Evolutionary conservation across 92 coral and sea anemone genomes (phyloP).

Genomic region (Zoanthus sansibaricus): DNA sequence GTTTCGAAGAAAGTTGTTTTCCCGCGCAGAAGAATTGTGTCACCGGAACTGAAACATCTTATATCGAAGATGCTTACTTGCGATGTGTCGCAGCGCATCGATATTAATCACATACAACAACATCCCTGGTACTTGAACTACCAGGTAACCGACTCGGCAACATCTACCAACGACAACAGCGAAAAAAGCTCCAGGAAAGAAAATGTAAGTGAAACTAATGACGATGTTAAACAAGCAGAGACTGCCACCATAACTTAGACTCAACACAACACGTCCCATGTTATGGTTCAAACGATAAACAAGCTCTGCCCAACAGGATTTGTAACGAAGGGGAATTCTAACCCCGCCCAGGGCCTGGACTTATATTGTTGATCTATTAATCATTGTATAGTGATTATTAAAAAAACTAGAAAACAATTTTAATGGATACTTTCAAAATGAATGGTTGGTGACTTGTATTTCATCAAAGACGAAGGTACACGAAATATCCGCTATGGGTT

Average conservation of each 20-base stretch:
- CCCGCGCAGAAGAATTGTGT: constrained; percentile 80
- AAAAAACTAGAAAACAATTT: too few species aligned
- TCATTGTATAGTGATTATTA: too few species aligned
- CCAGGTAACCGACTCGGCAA: constrained; percentile 47
- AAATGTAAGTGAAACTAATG: constrained; percentile 48
- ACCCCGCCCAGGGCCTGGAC: too few species aligned
- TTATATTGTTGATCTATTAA: too few species aligned
- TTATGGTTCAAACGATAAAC: too few species aligned
- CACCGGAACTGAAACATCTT: constrained; percentile 87
- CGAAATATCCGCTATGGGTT: too few species aligned
- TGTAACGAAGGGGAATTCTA: not conserved
- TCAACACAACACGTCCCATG: not conserved
- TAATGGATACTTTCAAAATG: too few species aligned
- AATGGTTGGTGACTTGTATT: too few species aligned
- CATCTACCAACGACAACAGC: constrained; percentile 34
- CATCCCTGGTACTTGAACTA: constrained; percentile 88
- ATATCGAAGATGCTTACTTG: constrained; percentile 85
- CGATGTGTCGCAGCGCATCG: constrained; percentile 82
- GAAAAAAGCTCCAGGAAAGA: constrained; percentile 27
- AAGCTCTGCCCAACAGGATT: not conserved
- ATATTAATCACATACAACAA: constrained; percentile 70
- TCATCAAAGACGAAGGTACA: too few species aligned
- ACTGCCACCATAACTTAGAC: constrained; percentile 42
- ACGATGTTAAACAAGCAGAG: constrained; percentile 55
- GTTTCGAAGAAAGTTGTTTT: constrained; percentile 86